phyloP scores from a whole-genome alignment of 2,797 vertebrate species.

The Odontamblyopus rebecca region DNA sequence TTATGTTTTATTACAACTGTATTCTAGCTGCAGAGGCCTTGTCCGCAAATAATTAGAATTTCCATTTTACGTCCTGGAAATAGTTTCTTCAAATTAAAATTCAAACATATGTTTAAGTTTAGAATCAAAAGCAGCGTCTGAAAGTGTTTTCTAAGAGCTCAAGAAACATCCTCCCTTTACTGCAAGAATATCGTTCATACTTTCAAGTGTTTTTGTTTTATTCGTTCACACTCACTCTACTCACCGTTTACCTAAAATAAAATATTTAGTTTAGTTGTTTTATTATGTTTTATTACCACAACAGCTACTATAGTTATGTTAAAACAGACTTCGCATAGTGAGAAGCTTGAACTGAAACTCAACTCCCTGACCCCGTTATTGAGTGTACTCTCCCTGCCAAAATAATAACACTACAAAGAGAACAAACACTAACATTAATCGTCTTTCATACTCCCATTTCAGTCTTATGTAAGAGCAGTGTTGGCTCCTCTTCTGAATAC shows the following conservation, averaged over 20 bases:
- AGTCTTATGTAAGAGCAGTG: not conserved
- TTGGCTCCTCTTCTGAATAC: no score
- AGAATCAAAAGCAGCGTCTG: no score
- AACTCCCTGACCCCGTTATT: no score
- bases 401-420: no score
- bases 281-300: not conserved
- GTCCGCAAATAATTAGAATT: not conserved
- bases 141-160: not conserved
- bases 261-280: not conserved
- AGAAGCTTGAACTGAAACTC: not conserved
- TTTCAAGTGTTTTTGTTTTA: not conserved
- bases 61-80: not conserved
- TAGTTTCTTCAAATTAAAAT: no score
- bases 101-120: no score
- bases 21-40: no score
- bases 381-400: no score
- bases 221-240: not conserved
- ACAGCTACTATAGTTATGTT: no score
- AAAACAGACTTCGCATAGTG: not conserved
- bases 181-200: not conserved
- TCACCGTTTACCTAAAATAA: not conserved
- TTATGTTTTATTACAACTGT: no score
- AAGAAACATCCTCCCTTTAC: not conserved
- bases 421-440: no score
- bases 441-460: not conserved